Conservation (phyloP, 30 jellyfish, hydroid and myxozoan genomes). For the Hydractinia symbiolongicarpus region DNA sequence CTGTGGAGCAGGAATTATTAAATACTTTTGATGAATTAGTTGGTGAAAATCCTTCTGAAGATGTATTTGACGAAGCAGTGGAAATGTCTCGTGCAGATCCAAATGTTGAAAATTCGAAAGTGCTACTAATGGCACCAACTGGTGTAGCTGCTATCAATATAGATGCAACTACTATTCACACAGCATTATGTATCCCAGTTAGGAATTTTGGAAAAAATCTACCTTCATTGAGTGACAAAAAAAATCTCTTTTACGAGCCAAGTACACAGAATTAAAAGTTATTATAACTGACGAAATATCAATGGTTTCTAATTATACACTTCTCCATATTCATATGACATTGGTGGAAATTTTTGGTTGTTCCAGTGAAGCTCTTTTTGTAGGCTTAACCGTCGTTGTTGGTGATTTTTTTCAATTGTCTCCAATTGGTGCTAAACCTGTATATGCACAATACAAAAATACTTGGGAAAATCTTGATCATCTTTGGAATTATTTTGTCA, state of each 20-base stretch:
- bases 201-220: conserved; percentile 15
- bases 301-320: conserved; percentile 25
- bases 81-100: background rate
- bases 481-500: conserved; percentile 2
- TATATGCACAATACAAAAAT: background rate
- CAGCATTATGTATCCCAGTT: conserved; percentile 9
- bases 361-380: conserved; percentile 21
- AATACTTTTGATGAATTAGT: conserved; percentile 11
- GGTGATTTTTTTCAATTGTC: conserved; percentile 25
- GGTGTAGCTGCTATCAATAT: conserved; percentile 22
- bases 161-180: conserved; percentile 20
- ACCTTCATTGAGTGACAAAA: conserved; percentile 21
- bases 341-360: conserved; percentile 18
- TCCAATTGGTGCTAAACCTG: conserved; percentile 27
- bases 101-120: conserved; percentile 5
- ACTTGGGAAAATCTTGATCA: conserved; percentile 3
- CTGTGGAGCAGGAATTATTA: background rate
- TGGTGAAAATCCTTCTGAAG: background rate
- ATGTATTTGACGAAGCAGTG: background rate
- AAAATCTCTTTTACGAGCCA: conserved; percentile 1
- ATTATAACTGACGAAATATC: conserved; percentile 30
- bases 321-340: conserved; percentile 9
- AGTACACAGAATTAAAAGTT: background rate
- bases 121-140: conserved; percentile 15
- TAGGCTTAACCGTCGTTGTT: conserved; percentile 15